Evolutionary conservation across 2,888 invertebrate species (phyloP), one percentile per base, ranked within the genome.

Genomic region (Osedax frankpressi): DNA sequence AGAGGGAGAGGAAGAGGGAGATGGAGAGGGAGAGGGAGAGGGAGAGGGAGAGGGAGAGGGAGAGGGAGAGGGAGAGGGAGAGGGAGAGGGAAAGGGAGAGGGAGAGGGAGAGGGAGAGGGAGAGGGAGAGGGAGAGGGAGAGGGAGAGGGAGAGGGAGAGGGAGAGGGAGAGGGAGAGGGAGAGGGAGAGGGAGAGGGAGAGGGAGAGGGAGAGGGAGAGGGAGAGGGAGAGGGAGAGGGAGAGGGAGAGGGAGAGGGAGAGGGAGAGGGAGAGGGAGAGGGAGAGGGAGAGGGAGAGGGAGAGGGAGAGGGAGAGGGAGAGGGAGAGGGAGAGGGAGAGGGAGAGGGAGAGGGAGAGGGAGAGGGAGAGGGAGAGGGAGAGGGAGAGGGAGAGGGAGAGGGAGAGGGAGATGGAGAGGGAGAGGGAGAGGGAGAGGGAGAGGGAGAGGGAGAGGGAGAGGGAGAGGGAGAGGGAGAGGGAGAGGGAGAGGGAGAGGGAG

Each of bases 301-400:
- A n/a, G n/a, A n/a, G n/a, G n/a, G n/a, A n/a, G n/a, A n/a, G n/a
- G n/a, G n/a, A n/a, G n/a, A n/a, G n/a, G n/a, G n/a, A n/a, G n/a
- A n/a, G n/a, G n/a, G n/a, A n/a, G n/a, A n/a, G n/a, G n/a, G n/a
- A n/a, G n/a, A n/a, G n/a, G n/a, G n/a, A n/a, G n/a, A n/a, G n/a
- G n/a, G n/a, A n/a, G n/a, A n/a, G n/a, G n/a, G n/a, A n/a, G n/a
- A n/a, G n/a, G n/a, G n/a, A n/a, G n/a, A n/a, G n/a, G n/a, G n/a
- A n/a, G n/a, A n/a, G n/a, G n/a, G n/a, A n/a, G n/a, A n/a, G n/a
- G n/a, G n/a, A n/a, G n/a, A n/a, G n/a, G 19, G 44, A 44, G 44
- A 44, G 44, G 19, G 44, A 65, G 24, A 65, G 65, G n/a, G 26
- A 65, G 65, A 65, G 65, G n/a, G 26, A 65, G 65, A 65, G 65